Percentiles rank a stretch among this genome's conserved stretches.
Conservation (phyloP, 2,113 vertebrate species). For the Lucifuga dentata region DNA sequence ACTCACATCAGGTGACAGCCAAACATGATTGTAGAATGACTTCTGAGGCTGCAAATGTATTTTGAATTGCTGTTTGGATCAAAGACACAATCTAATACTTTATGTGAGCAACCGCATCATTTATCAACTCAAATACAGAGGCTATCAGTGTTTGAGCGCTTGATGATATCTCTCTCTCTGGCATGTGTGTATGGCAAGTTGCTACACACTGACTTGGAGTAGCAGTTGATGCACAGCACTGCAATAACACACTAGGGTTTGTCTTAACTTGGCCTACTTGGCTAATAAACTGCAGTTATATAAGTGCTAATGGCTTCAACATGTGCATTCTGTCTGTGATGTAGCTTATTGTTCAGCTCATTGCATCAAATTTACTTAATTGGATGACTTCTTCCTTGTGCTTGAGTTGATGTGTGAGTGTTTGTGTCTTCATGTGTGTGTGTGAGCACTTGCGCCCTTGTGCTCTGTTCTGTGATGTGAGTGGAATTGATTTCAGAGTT, state of each 20-base stretch:
- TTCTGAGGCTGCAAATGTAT: neutral
- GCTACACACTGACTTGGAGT: conserved; percentile 5
- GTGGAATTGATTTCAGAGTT: neutral
- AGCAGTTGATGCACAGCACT: conserved; percentile 1
- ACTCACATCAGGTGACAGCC: too few species aligned
- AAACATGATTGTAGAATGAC: neutral
- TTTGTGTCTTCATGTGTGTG: conserved; percentile 1
- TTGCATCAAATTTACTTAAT: conserved; percentile 31
- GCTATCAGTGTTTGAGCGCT: conserved; percentile 16
- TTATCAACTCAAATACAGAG: neutral
- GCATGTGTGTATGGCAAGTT: neutral
- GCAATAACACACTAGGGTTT: conserved; percentile 23
- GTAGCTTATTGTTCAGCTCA: conserved; percentile 28
- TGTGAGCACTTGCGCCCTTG: conserved; percentile 21
- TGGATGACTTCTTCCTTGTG: conserved; percentile 17
- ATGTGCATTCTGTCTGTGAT: conserved; percentile 44
- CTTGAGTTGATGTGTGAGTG: neutral
- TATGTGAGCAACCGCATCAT: conserved; percentile 18
- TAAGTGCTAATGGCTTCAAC: conserved; percentile 63
- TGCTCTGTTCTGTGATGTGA: conserved; percentile 1
- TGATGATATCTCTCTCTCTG: conserved; percentile 19
- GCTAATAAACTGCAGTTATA: conserved; percentile 41
- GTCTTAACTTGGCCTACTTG: conserved; percentile 56
- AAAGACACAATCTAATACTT: conserved; percentile 15
- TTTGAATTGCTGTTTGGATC: conserved; percentile 18